Evolutionary conservation across 1,140 invertebrate genomes (phyloP), one percentile per base, ranked within the genome.

Genomic region (Anastrepha obliqua): DNA sequence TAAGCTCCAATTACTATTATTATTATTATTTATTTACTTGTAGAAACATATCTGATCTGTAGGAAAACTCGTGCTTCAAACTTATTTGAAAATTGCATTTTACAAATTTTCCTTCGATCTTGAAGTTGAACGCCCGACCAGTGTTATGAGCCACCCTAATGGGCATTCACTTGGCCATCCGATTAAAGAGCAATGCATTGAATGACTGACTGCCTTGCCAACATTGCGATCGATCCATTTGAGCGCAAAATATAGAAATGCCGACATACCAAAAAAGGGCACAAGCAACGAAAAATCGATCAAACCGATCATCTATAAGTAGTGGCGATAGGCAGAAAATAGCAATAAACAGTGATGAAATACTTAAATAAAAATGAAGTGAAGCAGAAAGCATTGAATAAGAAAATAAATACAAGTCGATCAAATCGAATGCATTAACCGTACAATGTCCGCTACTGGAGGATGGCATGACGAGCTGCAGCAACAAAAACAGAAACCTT

Each of bases 301-400:
- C 64, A 8, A 64, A 64, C 60, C 17, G 4, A 13, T 64, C 60
- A 13, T n/a, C 29, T 29, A 29, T 29, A 29, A 29, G 17, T 13
- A 7, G 55, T 13, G 17, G 17, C 60, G 17, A 64, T n/a, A 4
- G 44, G 47, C 42, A 29, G 74, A 51, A 58, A 58, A 81, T 42
- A 9, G 6, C 74, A n/a, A 55, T 58, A 81, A 55, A 11, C 20
- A 81, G 29, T 20, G 17, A 20, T 55, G 20, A 55, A 58, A 55
- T 81, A 55, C 47, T 81, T 55, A 58, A 81, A 13, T 81, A 47
- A 81, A 81, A 81, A 81, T 55, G 74, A 81, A 81, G 47, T 81
- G 7, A 81, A 58, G 47, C 47, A 55, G 47, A 81, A 81, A 55
- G 9, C 42, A 74, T 39, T 2, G 29, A 67, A 39, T 15, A 64